phyloP scores from a whole-genome alignment of 1,140 invertebrate species.

The Subanguina moxae region DNA sequence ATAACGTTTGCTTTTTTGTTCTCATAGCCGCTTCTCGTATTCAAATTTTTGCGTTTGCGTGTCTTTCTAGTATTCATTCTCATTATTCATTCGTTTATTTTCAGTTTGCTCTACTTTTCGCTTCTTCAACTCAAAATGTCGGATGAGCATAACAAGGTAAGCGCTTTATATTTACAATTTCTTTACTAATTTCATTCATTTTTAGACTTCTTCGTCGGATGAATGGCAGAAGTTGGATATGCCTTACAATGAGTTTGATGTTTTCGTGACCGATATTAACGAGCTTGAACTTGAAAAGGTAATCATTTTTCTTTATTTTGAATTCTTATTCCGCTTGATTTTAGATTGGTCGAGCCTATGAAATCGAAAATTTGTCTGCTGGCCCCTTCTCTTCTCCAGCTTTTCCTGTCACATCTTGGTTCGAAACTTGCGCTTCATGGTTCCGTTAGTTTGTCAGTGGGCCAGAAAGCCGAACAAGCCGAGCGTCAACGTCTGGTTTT shows the following conservation, averaged over 20 bases:
- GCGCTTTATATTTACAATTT: too few relatives aligned
- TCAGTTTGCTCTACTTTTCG: too few relatives aligned
- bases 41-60: too few relatives aligned
- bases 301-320: neutral
- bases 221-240: too few relatives aligned
- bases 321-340: neutral
- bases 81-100: too few relatives aligned
- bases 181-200: too few relatives aligned
- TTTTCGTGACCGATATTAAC: conserved; percentile 5
- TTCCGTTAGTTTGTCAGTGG: conserved; percentile 24
- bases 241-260: conserved; percentile 7
- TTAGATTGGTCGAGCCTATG: conserved; percentile 1
- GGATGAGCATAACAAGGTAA: too few relatives aligned
- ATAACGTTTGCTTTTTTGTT: too few relatives aligned
- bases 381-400: conserved; percentile 31
- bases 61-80: too few relatives aligned
- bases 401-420: conserved; percentile 34
- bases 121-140: too few relatives aligned
- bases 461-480: conserved; percentile 18
- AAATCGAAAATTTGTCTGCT: conserved; percentile 37
- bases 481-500: conserved; percentile 33
- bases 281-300: neutral
- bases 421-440: conserved; percentile 36
- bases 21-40: too few relatives aligned
- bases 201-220: too few relatives aligned